Percentiles rank a stretch among this genome's conserved stretches.
phyloP scores from a whole-genome alignment of 2,888 invertebrate species.

The Acrobeloides nanus region DNA sequence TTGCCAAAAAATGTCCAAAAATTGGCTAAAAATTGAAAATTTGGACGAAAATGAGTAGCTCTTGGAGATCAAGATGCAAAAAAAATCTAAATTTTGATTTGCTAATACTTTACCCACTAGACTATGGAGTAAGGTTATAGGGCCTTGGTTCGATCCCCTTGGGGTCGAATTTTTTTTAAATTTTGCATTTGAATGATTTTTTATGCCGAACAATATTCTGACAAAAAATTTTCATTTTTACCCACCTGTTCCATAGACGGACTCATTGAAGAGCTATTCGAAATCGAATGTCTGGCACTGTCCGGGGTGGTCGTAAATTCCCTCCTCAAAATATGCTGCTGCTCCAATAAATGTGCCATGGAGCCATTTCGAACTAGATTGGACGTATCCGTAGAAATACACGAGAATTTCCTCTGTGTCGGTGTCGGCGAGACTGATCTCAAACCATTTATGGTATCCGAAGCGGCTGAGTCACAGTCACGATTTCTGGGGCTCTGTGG shows the following conservation, averaged over 20 bases:
- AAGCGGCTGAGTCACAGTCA: background rate
- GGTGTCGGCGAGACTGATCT: background rate
- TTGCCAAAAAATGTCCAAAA: too few species aligned
- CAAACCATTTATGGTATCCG: conserved; percentile 3
- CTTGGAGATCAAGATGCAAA: too few species aligned
- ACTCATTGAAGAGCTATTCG: conserved; percentile 36
- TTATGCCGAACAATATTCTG: too few species aligned
- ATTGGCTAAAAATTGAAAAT: too few species aligned
- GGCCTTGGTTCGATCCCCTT: too few species aligned
- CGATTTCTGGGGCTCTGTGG: conserved; percentile 12
- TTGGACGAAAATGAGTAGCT: too few species aligned
- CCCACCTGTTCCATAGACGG: conserved; percentile 44
- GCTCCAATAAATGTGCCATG: conserved; percentile 24
- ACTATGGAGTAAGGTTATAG: too few species aligned
- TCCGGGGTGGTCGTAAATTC: conserved; percentile 28
- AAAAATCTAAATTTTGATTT: too few species aligned
- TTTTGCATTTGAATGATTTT: too few species aligned
- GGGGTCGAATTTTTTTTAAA: too few species aligned
- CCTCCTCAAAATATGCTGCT: conserved; percentile 27
- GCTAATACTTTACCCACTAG: too few species aligned
- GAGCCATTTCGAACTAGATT: conserved; percentile 22
- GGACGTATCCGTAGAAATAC: conserved; percentile 7
- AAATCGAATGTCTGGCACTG: conserved; percentile 14
- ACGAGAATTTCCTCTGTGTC: conserved; percentile 9
- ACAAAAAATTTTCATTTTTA: too few species aligned